A percentile compares a stretch with the other conserved stretches of the same genome.
These are phyloP conservation scores for Phaenicophaeus curvirostris DNA, from an alignment of 2,797 vertebrate genomes.

Conservation along the genomic window DNA sequence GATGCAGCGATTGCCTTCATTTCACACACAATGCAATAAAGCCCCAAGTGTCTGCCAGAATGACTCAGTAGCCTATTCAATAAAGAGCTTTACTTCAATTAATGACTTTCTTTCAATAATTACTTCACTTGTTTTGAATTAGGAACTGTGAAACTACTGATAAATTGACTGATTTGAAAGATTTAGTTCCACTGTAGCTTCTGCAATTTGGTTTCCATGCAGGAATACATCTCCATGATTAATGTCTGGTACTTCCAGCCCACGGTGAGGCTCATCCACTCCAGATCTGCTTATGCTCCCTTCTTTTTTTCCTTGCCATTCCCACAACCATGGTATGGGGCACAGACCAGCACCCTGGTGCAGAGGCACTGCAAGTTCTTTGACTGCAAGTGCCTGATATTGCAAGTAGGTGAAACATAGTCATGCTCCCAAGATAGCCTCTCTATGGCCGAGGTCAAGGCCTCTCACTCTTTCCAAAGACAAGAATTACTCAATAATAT, in stretches of 20 bases:
- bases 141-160: neutral
- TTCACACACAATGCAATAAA: neutral
- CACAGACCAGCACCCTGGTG: fast-evolving
- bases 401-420: fast-evolving
- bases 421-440: neutral
- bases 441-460: neutral
- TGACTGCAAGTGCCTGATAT: fast-evolving
- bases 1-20: neutral
- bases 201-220: neutral
- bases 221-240: fast-evolving
- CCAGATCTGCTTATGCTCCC: neutral
- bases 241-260: neutral
- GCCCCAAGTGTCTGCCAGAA: neutral
- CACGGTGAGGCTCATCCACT: fast-evolving
- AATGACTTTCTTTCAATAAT: conserved; percentile 9
- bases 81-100: neutral
- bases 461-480: neutral
- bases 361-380: fast-evolving
- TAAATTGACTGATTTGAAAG: neutral
- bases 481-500: neutral
- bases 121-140: neutral
- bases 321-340: fast-evolving
- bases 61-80: neutral
- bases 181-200: neutral
- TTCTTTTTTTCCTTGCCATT: fast-evolving